A percentile compares a stretch with the other conserved stretches of the same genome.
These are phyloP conservation scores for Drosophila sechellia DNA, from an alignment of 1,140 invertebrate species.

Conservation along the genomic window DNA sequence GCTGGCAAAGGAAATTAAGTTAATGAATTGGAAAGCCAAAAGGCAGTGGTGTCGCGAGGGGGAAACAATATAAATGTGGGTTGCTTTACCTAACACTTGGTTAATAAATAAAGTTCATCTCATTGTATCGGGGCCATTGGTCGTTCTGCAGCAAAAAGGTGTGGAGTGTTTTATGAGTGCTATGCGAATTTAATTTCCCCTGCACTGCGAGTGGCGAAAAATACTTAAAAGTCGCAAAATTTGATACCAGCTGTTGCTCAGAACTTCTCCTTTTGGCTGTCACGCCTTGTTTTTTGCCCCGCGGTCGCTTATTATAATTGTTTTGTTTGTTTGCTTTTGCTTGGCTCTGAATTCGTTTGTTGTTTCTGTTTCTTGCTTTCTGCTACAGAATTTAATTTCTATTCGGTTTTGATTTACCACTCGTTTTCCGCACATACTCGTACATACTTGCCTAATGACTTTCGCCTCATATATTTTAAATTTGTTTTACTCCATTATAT, in stretches of 20 bases:
- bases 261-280: neutral
- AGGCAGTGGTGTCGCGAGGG: neutral
- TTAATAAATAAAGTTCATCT: constrained; percentile 21
- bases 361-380: constrained; percentile 18
- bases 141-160: neutral
- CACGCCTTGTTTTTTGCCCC: constrained; percentile 14
- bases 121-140: constrained; percentile 16
- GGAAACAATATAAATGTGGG: constrained; percentile 20
- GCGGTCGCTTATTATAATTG: constrained; percentile 61
- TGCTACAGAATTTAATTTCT: constrained; percentile 59
- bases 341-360: neutral
- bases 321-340: constrained; percentile 57
- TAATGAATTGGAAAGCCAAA: constrained; percentile 30
- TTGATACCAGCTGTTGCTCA: neutral
- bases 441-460: constrained; percentile 31
- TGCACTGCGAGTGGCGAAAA: too few relatives aligned
- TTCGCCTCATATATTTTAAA: constrained; percentile 67
- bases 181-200: neutral
- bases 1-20: constrained; percentile 14
- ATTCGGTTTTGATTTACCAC: constrained; percentile 36
- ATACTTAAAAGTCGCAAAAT: neutral
- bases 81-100: constrained; percentile 15
- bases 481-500: constrained; percentile 76
- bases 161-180: neutral
- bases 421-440: constrained; percentile 11